Base-by-base conservation (phyloP, 2,797 vertebrate genomes). In the Crenichthys baileyi region DNA sequence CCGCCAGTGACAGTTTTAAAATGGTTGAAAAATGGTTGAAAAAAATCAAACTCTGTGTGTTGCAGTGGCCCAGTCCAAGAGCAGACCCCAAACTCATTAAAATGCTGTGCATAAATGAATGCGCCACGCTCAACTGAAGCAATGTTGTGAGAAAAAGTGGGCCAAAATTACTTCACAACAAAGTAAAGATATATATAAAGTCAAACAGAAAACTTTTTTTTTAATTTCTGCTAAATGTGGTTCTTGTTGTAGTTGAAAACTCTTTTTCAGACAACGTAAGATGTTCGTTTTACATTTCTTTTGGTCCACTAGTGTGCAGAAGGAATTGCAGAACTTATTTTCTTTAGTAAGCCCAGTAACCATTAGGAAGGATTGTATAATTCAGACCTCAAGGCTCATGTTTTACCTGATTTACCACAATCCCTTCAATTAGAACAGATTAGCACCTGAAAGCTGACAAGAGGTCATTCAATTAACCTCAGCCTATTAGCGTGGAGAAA, bases 381-480 rank as follows among this genome's bases (percentile, higher is more conserved):
- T 91, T 90, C 83, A 88, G 86, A 85, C 89, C 93, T 93, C 93
- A 82, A 78, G 91, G 90, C 89, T 91, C 81, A 84, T 74, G 65
- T 90, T 91, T 89, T 81, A 85, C 79, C 85, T 80, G 82, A 83
- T 95, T 95, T 92, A 94, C 85, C 83, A 87, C 92, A 90, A 90
- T 92, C 87, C 85, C 75, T 92, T 95, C 92, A 93, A 94, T 94
- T 93, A 95, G 85, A 81, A 79, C 82, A 94, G 92, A 94, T 94
- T 94, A 96, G 87, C 86, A 94, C 93, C 94, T 90, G 85, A 83
- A 91, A 93, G 90, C 87, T 86, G 84, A 89, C 89, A 91, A 92
- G 90, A 91, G 91, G 92, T 92, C 89, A 94, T 93, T 92, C 91
- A 88, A 95, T 95, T 95, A 94, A 94, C 93, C 92, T 88, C 76